phyloP scores from a whole-genome alignment of 2,113 vertebrate genomes.

The Caretta caretta region DNA sequence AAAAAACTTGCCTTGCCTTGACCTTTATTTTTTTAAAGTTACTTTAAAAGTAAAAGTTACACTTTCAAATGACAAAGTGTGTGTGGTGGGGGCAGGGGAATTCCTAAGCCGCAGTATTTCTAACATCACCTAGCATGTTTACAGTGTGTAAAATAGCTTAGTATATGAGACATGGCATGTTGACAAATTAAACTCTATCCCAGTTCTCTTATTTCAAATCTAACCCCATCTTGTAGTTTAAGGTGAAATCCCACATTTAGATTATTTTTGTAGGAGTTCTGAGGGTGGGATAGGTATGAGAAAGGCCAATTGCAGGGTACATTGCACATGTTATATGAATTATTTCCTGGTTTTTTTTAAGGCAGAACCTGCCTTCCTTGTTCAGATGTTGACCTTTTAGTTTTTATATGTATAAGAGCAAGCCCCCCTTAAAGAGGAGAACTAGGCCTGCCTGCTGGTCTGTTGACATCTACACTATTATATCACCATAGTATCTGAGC shows the following conservation, averaged over 20 bases:
- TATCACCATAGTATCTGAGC: background rate
- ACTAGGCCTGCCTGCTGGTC: background rate
- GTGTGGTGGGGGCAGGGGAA: background rate
- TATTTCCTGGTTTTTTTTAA: slow-evolving; percentile 36
- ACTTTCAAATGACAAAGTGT: background rate
- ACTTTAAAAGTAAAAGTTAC: background rate
- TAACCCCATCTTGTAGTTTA: background rate
- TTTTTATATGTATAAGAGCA: background rate
- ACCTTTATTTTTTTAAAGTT: slow-evolving; percentile 28
- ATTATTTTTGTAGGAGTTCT: slow-evolving; percentile 20
- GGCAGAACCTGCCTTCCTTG: slow-evolving; percentile 1
- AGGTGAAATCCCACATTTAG: slow-evolving; percentile 27
- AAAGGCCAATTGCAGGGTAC: slow-evolving; percentile 16
- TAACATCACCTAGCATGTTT: background rate
- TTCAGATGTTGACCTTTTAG: slow-evolving; percentile 39
- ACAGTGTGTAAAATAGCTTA: background rate
- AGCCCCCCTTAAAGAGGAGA: background rate
- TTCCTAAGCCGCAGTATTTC: slow-evolving; percentile 1
- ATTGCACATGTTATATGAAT: slow-evolving; percentile 15
- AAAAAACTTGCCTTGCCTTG: background rate
- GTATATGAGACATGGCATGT: background rate
- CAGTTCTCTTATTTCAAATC: slow-evolving; percentile 18
- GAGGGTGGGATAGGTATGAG: background rate
- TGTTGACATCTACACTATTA: background rate
- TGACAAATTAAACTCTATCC: slow-evolving; percentile 11